Conservation (phyloP, 2,888 invertebrate genomes). For the Brachypalpus laphriformis region DNA sequence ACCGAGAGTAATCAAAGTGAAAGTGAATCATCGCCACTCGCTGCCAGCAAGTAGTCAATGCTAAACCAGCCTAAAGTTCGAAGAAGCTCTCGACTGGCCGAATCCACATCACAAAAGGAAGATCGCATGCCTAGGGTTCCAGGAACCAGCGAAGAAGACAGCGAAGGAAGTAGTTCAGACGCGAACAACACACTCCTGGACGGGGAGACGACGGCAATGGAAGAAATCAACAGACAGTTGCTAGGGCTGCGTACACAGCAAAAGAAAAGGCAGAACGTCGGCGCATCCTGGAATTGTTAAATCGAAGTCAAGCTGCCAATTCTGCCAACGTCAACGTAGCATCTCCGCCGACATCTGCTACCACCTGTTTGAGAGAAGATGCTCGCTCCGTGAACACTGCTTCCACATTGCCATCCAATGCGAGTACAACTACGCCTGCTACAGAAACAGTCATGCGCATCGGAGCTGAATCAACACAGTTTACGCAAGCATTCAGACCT, state of each 20-base stretch:
- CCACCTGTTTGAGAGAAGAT: too few relatives aligned
- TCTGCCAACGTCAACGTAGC: too few relatives aligned
- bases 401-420: too few relatives aligned
- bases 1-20: too few relatives aligned
- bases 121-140: too few relatives aligned
- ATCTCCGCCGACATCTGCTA: neutral
- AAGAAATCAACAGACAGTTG: constrained; percentile 8
- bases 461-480: neutral
- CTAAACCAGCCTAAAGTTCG: neutral
- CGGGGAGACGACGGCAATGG: neutral
- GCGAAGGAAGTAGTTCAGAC: neutral
- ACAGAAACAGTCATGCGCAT: too few relatives aligned
- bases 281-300: too few relatives aligned
- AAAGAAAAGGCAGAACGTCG: neutral
- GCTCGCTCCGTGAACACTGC: too few relatives aligned
- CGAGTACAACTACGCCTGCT: too few relatives aligned
- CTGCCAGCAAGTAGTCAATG: constrained; percentile 4
- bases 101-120: neutral
- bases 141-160: neutral
- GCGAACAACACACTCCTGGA: neutral
- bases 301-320: too few relatives aligned
- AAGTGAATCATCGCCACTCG: too few relatives aligned
- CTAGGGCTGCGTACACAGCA: neutral
- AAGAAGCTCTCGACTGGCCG: too few relatives aligned
- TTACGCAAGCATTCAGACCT: neutral